phyloP scores from a whole-genome alignment of 2,888 invertebrate genomes.

The Eumerus sabulonum region DNA sequence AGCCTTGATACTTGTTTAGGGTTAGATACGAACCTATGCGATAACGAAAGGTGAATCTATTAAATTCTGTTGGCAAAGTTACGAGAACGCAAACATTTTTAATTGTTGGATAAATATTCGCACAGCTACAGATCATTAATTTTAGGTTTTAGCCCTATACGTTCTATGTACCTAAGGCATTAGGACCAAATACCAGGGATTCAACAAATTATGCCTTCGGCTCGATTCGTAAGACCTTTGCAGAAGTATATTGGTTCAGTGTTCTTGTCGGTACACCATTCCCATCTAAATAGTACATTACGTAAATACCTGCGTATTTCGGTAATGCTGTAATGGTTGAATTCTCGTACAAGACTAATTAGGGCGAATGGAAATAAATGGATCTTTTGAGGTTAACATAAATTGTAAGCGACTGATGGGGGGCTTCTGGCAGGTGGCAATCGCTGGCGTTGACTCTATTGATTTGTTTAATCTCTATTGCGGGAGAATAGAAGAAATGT shows the following conservation, averaged over 20 bases:
- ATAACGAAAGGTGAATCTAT: slow-evolving; percentile 18
- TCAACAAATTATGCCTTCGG: slow-evolving; percentile 29
- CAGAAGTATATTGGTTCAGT: slow-evolving; percentile 7
- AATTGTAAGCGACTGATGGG: slow-evolving; percentile 18
- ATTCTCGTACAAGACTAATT: slow-evolving; percentile 16
- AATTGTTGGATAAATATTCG: slow-evolving; percentile 54
- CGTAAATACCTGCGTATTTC: too few relatives aligned
- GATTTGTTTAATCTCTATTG: too few relatives aligned
- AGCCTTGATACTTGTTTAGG: too few relatives aligned
- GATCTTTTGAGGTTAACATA: slow-evolving; percentile 22
- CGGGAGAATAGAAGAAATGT: too few relatives aligned
- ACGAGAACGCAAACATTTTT: slow-evolving; percentile 33
- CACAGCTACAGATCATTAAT: slow-evolving; percentile 48
- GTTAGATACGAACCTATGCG: neutral
- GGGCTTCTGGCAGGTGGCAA: neutral
- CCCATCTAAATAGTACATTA: too few relatives aligned
- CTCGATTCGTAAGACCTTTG: too few relatives aligned
- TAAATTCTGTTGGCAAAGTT: slow-evolving; percentile 16
- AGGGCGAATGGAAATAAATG: slow-evolving; percentile 32
- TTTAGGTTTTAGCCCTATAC: slow-evolving; percentile 37
- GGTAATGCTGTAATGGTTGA: too few relatives aligned
- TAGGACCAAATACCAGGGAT: slow-evolving; percentile 37
- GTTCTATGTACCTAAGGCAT: slow-evolving; percentile 36
- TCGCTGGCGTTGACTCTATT: too few relatives aligned
- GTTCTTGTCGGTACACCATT: too few relatives aligned